phyloP scores from a whole-genome alignment of 2,888 invertebrate genomes.

The Scaptomyza polygonia region DNA sequence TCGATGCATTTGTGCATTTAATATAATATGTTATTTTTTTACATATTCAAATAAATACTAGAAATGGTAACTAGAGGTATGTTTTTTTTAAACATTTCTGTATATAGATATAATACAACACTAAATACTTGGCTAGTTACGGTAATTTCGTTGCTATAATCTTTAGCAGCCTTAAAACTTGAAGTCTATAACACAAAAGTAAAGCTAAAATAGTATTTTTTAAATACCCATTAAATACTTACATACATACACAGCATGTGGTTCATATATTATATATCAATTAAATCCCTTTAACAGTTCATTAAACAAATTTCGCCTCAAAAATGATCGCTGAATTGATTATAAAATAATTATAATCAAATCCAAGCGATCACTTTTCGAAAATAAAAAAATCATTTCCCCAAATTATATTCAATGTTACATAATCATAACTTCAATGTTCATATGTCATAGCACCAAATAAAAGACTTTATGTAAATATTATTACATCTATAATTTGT shows the following conservation, averaged over 20 bases:
- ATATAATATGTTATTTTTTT: not conserved
- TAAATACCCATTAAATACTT: slow-evolving; percentile 34
- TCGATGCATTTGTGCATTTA: not conserved
- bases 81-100: slow-evolving; percentile 37
- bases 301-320: not conserved
- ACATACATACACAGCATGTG: slow-evolving; percentile 66
- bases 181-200: slow-evolving; percentile 24
- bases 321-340: not conserved
- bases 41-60: not conserved
- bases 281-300: slow-evolving; percentile 28
- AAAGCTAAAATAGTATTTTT: slow-evolving; percentile 37
- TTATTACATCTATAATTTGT: slow-evolving; percentile 18
- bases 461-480: slow-evolving; percentile 59
- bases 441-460: slow-evolving; percentile 71
- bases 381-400: slow-evolving; percentile 24
- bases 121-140: slow-evolving; percentile 37
- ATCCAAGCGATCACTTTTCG: not conserved
- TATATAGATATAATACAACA: slow-evolving; percentile 14
- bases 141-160: slow-evolving; percentile 31
- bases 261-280: slow-evolving; percentile 48
- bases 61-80: slow-evolving; percentile 65
- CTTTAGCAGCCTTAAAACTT: slow-evolving; percentile 23
- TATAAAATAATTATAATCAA: too few relatives aligned
- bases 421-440: slow-evolving; percentile 67
- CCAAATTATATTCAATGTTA: slow-evolving; percentile 44